phyloP scores from a whole-genome alignment of 2,797 vertebrate genomes.

The Pseudocheirus occidentalis region DNA sequence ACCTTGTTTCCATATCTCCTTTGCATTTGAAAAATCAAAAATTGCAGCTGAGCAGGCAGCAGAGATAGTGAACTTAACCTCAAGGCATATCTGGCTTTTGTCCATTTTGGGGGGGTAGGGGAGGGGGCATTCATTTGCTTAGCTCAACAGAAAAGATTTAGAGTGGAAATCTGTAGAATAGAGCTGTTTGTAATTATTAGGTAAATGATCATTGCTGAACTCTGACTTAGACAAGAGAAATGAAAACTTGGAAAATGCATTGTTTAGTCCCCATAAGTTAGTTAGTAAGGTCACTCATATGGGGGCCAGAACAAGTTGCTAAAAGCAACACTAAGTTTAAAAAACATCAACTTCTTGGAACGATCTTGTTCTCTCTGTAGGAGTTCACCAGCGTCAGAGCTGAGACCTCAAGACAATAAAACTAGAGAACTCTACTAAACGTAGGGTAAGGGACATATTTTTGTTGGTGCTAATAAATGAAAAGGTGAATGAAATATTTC shows the following conservation, averaged over 20 bases:
- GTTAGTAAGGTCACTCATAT: neutral
- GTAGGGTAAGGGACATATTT: neutral
- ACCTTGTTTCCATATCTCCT: neutral
- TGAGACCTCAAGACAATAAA: neutral
- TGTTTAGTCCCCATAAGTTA: neutral
- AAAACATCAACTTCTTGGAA: neutral
- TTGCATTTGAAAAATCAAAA: neutral
- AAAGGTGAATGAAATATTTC: neutral
- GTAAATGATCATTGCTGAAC: neutral
- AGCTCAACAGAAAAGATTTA: neutral
- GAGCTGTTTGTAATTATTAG: neutral
- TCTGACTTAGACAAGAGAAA: neutral
- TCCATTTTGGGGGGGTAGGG: neutral
- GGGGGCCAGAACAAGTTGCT: neutral
- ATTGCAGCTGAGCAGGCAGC: neutral
- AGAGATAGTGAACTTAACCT: neutral
- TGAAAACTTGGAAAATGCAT: neutral
- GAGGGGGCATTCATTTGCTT: neutral
- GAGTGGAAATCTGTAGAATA: neutral
- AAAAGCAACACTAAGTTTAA: neutral
- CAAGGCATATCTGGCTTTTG: neutral
- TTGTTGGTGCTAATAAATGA: neutral
- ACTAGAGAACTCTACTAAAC: neutral
- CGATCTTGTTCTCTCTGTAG: neutral
- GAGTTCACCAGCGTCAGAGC: neutral